Base-by-base conservation (phyloP, 2,888 invertebrate genomes). In the Platycnemis pennipes region DNA sequence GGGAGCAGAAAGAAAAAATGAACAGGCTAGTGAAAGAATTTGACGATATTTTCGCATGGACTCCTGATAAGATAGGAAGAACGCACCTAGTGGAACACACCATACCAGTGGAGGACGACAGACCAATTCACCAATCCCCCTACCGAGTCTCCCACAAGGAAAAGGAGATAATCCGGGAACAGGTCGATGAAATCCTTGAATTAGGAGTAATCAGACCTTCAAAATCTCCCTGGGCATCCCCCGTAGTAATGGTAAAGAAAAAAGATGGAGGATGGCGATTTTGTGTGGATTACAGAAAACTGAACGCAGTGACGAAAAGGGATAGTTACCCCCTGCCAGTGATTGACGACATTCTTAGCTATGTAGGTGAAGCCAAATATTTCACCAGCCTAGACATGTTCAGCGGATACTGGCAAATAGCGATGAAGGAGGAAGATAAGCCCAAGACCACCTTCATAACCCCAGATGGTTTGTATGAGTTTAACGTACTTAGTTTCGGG, bases 391-490 rank as follows among this genome's bases (percentile, higher is more conserved):
- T 49, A 4, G 89, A 89, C n/a, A 13, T 56, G 89, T 42, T 11
- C 45, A 89, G 89, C 22, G 89, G 89, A 8, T 89, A 89, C 13
- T 89, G 89, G 89, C n/a, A 46, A 46, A 46, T 89, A 26, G 49
- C 16, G 19, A 56, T 89, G 2, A 46, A 89, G 26, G 45, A 19
- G 37, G 89, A 49, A 53, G 37, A 56, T 45, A 42, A 4, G 7
- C 89, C 42, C 26, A 19, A n/a, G n/a, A 89, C 89, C 16, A 45
- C 89, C 4, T 89, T 89, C 46, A 37, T 56, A 19, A 89, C 89
- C 0, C 89, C 89, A 37, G 31, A n/a, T 31, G 89, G 53, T 2
- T 19, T 53, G 2, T 49, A 89, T 56, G 89, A 89, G 37, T 89
- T 49, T 26, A 42, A 53, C 5, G 19, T 42, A 19, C 42, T 89